Conservation (phyloP, 2,888 invertebrate genomes). For the Agrotis ipsilon region DNA sequence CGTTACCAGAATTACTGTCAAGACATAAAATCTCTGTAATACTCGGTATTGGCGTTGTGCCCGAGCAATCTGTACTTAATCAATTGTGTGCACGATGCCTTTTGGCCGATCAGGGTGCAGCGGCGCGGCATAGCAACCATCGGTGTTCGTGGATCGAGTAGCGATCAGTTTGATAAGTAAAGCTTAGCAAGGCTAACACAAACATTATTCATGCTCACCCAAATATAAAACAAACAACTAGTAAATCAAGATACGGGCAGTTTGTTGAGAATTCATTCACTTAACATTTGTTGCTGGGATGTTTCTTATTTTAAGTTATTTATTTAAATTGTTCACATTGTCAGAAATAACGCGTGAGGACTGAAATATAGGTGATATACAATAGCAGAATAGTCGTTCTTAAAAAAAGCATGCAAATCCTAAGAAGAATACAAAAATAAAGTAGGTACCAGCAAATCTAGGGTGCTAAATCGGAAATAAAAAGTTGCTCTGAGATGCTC, state of each 20-base stretch:
- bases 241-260: constrained; percentile 2
- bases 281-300: not conserved
- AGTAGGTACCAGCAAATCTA: too few species aligned
- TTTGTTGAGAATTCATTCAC: not conserved
- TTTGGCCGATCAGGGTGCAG: not conserved
- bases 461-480: too few species aligned
- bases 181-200: constrained; percentile 9
- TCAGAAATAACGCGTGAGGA: not conserved
- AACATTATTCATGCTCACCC: constrained; percentile 7
- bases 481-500: too few species aligned
- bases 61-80: constrained; percentile 32
- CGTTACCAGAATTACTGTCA: constrained; percentile 24
- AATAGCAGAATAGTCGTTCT: too few species aligned
- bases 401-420: not conserved
- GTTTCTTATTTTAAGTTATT: not conserved
- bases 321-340: not conserved
- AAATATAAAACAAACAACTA: constrained; percentile 18
- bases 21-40: constrained; percentile 30
- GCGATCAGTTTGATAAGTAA: constrained; percentile 3
- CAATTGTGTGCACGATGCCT: constrained; percentile 25
- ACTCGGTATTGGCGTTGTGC: constrained; percentile 41
- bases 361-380: too few species aligned
- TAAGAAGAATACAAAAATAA: not conserved
- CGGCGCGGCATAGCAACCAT: not conserved
- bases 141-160: constrained; percentile 17